phyloP scores from a whole-genome alignment of 2,888 invertebrate genomes.

The Agonum fuliginosum region DNA sequence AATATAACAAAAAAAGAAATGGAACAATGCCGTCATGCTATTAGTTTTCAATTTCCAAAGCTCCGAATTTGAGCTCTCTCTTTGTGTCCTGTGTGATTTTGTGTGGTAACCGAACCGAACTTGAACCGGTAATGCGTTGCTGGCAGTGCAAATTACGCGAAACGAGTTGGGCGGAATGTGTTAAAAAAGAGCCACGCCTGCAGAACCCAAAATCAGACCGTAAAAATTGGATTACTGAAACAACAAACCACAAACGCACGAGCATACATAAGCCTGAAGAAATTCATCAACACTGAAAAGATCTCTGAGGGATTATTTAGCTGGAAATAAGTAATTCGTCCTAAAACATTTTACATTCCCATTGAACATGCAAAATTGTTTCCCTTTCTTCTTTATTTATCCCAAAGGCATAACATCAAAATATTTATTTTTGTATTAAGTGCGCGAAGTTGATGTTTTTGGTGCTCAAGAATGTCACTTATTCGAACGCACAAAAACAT shows the following conservation, averaged over 20 bases:
- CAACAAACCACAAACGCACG: constrained; percentile 9
- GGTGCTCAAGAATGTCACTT: too few species aligned
- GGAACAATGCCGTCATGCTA: too few species aligned
- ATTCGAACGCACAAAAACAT: too few species aligned
- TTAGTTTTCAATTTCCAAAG: neutral
- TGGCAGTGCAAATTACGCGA: constrained; percentile 23
- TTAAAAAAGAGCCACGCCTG: constrained; percentile 16
- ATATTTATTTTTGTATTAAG: too few species aligned
- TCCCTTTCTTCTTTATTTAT: too few species aligned
- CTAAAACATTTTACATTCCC: too few species aligned
- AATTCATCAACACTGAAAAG: neutral
- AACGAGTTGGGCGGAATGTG: constrained; percentile 12
- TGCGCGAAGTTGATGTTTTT: too few species aligned
- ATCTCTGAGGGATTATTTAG: neutral
- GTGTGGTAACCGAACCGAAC: neutral
- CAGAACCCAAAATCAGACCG: constrained; percentile 1
- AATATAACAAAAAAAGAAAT: too few species aligned
- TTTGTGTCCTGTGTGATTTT: neutral
- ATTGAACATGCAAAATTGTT: too few species aligned
- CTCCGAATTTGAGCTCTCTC: too few species aligned
- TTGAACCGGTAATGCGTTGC: constrained; percentile 1
- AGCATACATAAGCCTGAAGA: neutral
- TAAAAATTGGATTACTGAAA: constrained; percentile 24
- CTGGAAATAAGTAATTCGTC: neutral
- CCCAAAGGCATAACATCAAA: too few species aligned